Conservation (phyloP, 2,113 vertebrate species). For the Theristicus caerulescens region DNA sequence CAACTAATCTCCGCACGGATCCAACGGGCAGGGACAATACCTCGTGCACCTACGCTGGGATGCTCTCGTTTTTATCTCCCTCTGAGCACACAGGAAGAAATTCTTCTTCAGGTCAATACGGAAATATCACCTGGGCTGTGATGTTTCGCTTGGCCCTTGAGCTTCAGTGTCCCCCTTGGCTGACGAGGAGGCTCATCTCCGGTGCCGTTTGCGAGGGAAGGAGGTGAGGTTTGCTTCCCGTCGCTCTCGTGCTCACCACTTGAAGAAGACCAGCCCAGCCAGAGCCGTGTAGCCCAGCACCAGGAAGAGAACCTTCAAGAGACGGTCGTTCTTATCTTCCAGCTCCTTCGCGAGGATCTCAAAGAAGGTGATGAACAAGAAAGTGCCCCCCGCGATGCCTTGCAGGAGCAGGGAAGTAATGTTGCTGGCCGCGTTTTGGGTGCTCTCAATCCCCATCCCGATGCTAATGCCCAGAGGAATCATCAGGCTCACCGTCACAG, state of each 20-base stretch:
- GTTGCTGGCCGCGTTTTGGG: slow-evolving; percentile 69
- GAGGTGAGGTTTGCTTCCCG: not conserved
- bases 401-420: slow-evolving; percentile 85
- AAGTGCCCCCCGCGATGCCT: slow-evolving; percentile 87
- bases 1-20: not conserved
- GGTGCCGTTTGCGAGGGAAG: not conserved
- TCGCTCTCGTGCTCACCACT: slow-evolving; percentile 71
- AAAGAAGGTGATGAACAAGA: slow-evolving; percentile 91
- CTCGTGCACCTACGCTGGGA: not conserved
- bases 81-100: not conserved
- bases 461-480: slow-evolving; percentile 84
- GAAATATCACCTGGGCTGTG: not conserved
- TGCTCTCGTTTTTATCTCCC: not conserved
- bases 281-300: slow-evolving; percentile 84
- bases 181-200: not conserved
- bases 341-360: slow-evolving; percentile 90
- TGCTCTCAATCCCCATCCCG: slow-evolving; percentile 86
- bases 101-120: not conserved
- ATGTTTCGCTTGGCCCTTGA: fast-evolving
- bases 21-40: not conserved
- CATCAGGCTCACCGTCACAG: slow-evolving; percentile 81
- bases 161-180: not conserved
- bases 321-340: slow-evolving; percentile 85
- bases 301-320: slow-evolving; percentile 91
- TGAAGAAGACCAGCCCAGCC: slow-evolving; percentile 84